Evolutionary conservation across 2,797 vertebrate genomes (phyloP).

Genomic region (Hypotaenidia philippensis): DNA sequence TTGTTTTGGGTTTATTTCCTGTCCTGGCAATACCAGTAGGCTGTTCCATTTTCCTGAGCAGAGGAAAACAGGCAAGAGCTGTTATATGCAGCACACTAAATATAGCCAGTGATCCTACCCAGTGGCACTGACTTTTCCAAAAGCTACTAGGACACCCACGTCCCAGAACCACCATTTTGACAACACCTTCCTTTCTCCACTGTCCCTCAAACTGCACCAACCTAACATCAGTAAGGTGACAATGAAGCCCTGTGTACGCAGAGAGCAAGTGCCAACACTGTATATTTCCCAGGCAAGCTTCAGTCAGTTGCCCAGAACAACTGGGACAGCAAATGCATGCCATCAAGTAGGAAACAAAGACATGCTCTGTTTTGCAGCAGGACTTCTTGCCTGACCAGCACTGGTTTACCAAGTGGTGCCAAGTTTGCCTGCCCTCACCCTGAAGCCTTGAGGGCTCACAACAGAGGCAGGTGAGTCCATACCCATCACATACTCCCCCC

Average conservation of each 20-base stretch:
- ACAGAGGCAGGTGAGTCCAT: not conserved
- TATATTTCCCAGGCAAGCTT: not conserved
- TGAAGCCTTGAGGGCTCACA: not conserved
- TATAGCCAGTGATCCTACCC: not conserved
- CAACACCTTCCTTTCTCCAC: not conserved
- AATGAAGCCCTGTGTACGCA: not conserved
- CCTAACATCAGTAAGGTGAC: not conserved
- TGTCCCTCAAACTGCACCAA: not conserved
- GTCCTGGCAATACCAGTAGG: not conserved
- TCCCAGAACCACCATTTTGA: not conserved
- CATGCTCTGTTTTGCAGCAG: rapidly evolving
- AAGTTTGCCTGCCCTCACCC: not conserved
- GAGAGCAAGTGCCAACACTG: rapidly evolving
- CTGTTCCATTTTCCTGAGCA: not conserved
- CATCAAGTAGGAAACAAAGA: not conserved
- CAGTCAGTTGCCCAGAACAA: not conserved
- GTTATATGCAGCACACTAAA: not conserved
- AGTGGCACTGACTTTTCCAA: not conserved
- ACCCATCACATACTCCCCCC: not conserved
- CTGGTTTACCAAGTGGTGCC: not conserved
- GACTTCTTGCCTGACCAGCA: not conserved
- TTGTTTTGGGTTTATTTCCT: not conserved
- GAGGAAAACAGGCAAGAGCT: not conserved
- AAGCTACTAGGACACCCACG: not conserved
- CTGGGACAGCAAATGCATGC: not conserved